Evolutionary conservation across 2,888 invertebrate genomes (phyloP), one percentile per base, ranked within the genome.

Genomic region (Gibbula magus): DNA sequence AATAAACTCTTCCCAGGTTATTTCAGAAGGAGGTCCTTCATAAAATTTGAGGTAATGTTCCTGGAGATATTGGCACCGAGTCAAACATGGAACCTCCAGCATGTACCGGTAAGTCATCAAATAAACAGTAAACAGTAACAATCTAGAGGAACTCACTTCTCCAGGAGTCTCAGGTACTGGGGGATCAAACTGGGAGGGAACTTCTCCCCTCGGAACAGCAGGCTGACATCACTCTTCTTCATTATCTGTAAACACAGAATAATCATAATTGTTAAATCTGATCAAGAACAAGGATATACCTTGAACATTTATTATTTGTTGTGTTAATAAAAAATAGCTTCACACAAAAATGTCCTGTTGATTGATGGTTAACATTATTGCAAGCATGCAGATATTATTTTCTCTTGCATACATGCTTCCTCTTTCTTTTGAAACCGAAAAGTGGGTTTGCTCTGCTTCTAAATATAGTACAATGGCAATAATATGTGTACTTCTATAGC

Each of bases 151-250:
- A 83, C 88, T 84, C 82, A 92, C 91, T 91, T 92, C 84, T 91
- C 91, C 25, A 92, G 80, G 20, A 92, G 84, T 61, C 88, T 86
- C 20, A 92, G 86, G 70, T 91, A 92, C 82, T 91, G 91, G 0
- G 91, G 91, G 20, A 92, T 90, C 13, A 90, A 85, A 7, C 82
- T 77, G 5, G 85, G 81, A 3, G 91, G 91, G 78, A 91, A 91
- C 0, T 83, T 81, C 76, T 88, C 88, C 13, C 88, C 91, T 73
- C 86, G 90, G 78, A 92, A 92, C 75, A 91, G 80, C 76, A 88
- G 76, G n/a, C 84, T 81, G 7, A 89, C 87, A 77, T 89, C 85
- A 18, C 86, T 83, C 76, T 88, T 89, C 79, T 86, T 86, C 83
- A 91, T 81, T 5, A 90, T 86, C 91, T 91, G 83, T 16, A 84